Evolutionary conservation across 2,797 vertebrate species (phyloP), one percentile per base, ranked within the genome.

Genomic region (Melanotaenia nigrans): DNA sequence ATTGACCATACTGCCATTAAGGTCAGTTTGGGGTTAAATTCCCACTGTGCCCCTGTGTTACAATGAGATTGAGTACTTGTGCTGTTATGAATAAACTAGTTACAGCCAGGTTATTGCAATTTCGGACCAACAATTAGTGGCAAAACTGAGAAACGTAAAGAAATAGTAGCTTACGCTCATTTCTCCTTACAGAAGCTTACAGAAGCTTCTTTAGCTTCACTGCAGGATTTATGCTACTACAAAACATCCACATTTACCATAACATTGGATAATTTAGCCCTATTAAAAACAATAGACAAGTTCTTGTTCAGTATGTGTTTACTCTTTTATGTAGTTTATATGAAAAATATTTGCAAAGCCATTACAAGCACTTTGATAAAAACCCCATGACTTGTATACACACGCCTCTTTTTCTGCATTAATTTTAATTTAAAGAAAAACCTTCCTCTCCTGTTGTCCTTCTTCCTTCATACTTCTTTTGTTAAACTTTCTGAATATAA

Each of bases 31-130:
- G 25, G 65, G 73, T 64, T 69, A 75, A 75, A 53, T 47, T 30
- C 53, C 14, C 9, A 54, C 40, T 12, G 13, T 62, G 67, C 20
- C 54, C 57, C 60, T 45, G 14, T 68, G 77, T 73, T 57, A 80
- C 35, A 25, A 5, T 13, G 40, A 65, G 66, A 80, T 62, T 22
- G 63, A 76, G 69, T 47, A 54, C 62, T 28, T 40, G 61, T 16
- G n/a, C 25, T 78, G 72, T 61, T 53, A 71, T 68, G 61, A 71
- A 82, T 58, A 76, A 80, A 75, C 36, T 25, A 25, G 28, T 61
- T 65, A 70, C 57, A 75, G 28, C 20, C 24, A 38, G 16, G 58
- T 32, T 13, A 25, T 16, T n/a, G 2, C 35, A 4, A 61, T 33
- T 32, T 13, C 53, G 68, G 38, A 56, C 24, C 20, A 20, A 32